Base-by-base conservation (phyloP, 2,113 vertebrate genomes). In the Tiliqua scincoides region DNA sequence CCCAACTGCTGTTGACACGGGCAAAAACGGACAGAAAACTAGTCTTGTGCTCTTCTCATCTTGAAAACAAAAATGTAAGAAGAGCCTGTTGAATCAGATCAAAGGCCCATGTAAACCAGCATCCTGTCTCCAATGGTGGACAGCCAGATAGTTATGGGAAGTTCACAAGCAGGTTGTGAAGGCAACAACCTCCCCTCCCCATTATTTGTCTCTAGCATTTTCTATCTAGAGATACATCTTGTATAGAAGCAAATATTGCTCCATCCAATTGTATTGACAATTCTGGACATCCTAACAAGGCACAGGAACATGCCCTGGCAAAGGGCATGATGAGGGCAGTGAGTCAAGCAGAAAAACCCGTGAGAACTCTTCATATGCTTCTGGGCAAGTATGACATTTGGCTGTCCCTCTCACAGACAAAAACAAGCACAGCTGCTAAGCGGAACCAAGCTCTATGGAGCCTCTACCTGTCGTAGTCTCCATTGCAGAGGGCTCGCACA, bases 401-500 rank as follows among this genome's bases (percentile, higher is more conserved):
- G 25, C 25, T 43, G 48, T 21, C 43, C 21, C 20, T 20, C 25
- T 25, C n/a, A 30, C 35, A 77, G 2, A 40, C 30, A 8, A 32
- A 18, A 48, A 72, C 15, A 71, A 23, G 25, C 57, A 21, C 62
- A 70, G 62, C 37, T 82, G 27, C 27, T 43, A 62, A 75, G 6
- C 10, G 25, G 48, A 62, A 48, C 27, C 68, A 23, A 30, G 77
- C 27, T 37, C 23, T 32, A 3, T 25, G 35, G 52, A 2, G 15
- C 63, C 1, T 10, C 0, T 96, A 98, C 98, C 98, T 97, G 76
- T 98, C 98, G 27, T 98, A 96, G 95, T 99, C 98, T 32, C 98
- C 98, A 0, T 99, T 99, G 96, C 98, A 99, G 85, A 99, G 97
- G 2, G 96, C 98, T 82, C 98, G 96, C 88, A 99, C 98, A 0